Conservation (phyloP, 2,888 invertebrate species). For the Acronicta alni region DNA sequence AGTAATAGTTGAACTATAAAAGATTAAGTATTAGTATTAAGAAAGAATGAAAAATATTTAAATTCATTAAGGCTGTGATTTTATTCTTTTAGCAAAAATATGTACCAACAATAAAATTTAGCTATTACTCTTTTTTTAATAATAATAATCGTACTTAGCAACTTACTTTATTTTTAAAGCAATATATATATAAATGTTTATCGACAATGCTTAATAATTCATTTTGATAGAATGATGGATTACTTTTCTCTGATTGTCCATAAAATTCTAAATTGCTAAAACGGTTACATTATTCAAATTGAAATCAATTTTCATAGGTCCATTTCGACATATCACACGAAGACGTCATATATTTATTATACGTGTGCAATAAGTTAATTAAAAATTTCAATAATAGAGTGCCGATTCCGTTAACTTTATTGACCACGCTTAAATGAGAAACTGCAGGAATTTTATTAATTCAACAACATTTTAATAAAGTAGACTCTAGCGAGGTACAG, state of each 20-base stretch:
- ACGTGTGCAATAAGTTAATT: constrained; percentile 47
- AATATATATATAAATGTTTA: constrained; percentile 29
- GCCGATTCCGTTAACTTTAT: constrained; percentile 65
- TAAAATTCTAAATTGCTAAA: constrained; percentile 78
- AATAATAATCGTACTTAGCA: too few species aligned
- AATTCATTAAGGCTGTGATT: too few species aligned
- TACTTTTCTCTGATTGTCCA: constrained; percentile 70
- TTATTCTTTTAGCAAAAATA: too few species aligned
- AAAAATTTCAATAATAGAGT: constrained; percentile 52
- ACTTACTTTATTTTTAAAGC: too few species aligned
- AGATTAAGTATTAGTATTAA: too few species aligned
- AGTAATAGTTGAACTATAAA: too few species aligned
- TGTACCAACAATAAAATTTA: too few species aligned
- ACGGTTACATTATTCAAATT: constrained; percentile 78
- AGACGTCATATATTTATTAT: constrained; percentile 46
- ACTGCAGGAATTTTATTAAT: constrained; percentile 28
- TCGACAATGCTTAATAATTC: constrained; percentile 56
- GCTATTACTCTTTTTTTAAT: too few species aligned
- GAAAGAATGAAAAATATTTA: too few species aligned
- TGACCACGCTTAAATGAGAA: constrained; percentile 41
- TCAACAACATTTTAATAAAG: neutral
- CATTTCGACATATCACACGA: constrained; percentile 59
- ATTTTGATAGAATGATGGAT: constrained; percentile 52
- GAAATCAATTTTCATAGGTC: constrained; percentile 66
- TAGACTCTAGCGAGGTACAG: too few species aligned